Conservation (phyloP, 2,113 vertebrate species). For the Pseudorasbora parva region DNA sequence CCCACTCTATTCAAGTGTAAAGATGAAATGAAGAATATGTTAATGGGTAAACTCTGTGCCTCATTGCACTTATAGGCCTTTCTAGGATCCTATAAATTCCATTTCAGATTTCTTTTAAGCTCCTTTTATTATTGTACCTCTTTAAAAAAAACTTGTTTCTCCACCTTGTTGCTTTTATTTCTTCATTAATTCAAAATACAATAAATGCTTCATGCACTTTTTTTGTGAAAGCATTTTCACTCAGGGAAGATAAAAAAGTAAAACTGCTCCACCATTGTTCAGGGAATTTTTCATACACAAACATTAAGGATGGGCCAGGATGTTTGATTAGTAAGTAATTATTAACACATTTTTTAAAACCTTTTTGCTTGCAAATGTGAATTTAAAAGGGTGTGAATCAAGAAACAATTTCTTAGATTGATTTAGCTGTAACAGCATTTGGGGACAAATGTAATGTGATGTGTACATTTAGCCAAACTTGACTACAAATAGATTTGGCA, state of each 20-base stretch:
- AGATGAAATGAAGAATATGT: slow-evolving; percentile 21
- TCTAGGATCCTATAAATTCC: slow-evolving; percentile 3
- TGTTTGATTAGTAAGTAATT: background rate
- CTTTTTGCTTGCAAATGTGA: too few species aligned
- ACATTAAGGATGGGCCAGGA: background rate
- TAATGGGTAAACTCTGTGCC: background rate
- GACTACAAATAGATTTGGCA: too few species aligned
- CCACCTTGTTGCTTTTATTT: background rate
- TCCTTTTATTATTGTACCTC: slow-evolving; percentile 1
- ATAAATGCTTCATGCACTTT: background rate
- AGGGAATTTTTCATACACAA: background rate
- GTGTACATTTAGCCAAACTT: too few species aligned
- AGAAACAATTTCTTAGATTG: too few species aligned
- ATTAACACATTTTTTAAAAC: too few species aligned
- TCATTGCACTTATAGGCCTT: background rate
- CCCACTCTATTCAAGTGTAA: background rate
- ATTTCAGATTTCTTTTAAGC: background rate
- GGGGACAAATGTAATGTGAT: too few species aligned
- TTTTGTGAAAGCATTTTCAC: background rate
- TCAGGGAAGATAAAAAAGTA: background rate
- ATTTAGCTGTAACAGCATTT: too few species aligned
- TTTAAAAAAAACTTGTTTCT: background rate
- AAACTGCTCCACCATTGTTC: background rate
- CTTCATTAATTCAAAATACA: background rate
- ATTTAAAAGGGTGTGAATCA: too few species aligned